Evolutionary conservation across 1,140 invertebrate species (phyloP), one percentile per base, ranked within the genome.

Genomic region (Theocolax elegans): DNA sequence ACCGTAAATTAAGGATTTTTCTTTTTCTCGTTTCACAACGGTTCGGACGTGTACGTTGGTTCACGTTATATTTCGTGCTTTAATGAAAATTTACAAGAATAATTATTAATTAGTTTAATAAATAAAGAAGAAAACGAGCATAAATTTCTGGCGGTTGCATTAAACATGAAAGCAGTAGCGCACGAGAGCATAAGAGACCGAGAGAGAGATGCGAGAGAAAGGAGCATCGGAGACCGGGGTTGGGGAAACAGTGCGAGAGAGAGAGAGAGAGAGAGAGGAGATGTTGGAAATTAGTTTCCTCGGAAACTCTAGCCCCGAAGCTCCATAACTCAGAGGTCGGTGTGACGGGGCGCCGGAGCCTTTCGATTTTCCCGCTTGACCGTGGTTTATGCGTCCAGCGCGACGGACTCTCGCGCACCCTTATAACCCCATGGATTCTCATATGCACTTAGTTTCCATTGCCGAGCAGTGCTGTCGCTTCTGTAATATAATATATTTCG

Each of bases 361-460:
- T 76, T 79, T 79, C 75, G 78, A 77, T 76, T 75, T 74, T 77
- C 73, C 71, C 67, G 75, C 76, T 81, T 79, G 77, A 81, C 76
- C 80, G 29, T 80, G 71, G 69, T 77, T 77, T 79, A 77, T 78
- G 74, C 67, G 76, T 72, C 56, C 68, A 48, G 65, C 51, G 67
- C 69, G 54, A 71, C 0, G 13, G 4, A 0, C 10, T n/a, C n/a
- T 46, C 7, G 4, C 40, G 23, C 67, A 71, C 76, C 77, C 74
- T 76, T 78, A 77, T 77, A 81, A 84, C 79, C 79, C 79, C 81
- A 81, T 86, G 83, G 81, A 84, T 84, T 85, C 81, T 86, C 82
- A 86, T 85, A 85, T 84, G 82, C 83, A 84, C 83, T 85, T 86
- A 85, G 78, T 86, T 86, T 86, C 85, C 83, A 84, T 86, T 86